A percentile compares a stretch with the other conserved stretches of the same genome.
Conservation (phyloP, 1,140 invertebrate genomes). For the Ephestia elutella region DNA sequence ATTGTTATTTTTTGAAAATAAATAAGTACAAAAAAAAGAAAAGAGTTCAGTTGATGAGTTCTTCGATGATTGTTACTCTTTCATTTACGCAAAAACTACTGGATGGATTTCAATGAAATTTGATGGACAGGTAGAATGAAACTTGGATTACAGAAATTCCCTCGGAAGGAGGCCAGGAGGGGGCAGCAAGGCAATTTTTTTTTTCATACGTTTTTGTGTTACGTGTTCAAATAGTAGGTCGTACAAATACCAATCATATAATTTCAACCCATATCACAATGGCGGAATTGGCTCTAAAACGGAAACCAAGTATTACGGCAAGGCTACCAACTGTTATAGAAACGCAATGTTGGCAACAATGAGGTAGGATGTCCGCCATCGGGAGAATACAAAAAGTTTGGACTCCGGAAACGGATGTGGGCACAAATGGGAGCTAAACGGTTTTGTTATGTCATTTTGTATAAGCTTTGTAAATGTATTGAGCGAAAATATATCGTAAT, state of each 20-base stretch:
- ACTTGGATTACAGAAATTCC: no score
- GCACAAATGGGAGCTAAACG: background rate
- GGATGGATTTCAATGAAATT: no score
- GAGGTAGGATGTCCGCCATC: background rate
- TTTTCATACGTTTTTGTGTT: no score
- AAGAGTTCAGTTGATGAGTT: no score
- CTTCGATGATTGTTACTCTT: no score
- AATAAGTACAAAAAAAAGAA: no score
- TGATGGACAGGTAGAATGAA: no score
- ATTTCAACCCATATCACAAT: background rate
- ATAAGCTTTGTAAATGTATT: background rate
- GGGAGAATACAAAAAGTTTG: conserved; percentile 3
- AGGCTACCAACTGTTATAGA: background rate
- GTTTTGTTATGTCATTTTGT: conserved; percentile 2
- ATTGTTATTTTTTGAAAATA: no score
- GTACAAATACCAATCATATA: background rate
- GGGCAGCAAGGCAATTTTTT: no score
- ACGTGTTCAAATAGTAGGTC: background rate
- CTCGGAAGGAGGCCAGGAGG: no score
- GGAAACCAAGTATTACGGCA: background rate
- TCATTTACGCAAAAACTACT: no score
- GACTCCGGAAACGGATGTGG: conserved; percentile 3
- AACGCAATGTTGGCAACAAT: background rate
- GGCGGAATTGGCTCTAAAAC: background rate
- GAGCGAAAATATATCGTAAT: background rate